Conservation (phyloP, 2,888 invertebrate genomes). For the Thera britannica region DNA sequence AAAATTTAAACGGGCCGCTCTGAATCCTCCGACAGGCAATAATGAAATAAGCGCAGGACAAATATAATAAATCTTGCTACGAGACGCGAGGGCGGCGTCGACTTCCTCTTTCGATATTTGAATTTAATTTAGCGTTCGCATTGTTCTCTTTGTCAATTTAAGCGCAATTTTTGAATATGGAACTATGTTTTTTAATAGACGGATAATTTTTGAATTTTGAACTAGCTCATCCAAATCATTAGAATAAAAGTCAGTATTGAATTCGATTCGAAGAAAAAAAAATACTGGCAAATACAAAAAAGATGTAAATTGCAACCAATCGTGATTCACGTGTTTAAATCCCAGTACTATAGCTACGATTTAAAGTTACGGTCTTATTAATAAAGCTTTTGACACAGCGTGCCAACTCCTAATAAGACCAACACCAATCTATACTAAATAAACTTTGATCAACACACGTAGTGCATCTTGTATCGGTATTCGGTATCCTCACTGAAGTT, state of each 20-base stretch:
- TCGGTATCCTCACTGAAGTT: no score
- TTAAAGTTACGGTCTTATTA: constrained; percentile 74
- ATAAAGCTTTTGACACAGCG: constrained; percentile 41
- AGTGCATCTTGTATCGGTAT: no score
- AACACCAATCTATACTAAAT: no score
- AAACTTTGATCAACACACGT: no score
- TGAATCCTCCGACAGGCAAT: constrained; percentile 72
- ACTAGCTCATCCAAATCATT: background rate
- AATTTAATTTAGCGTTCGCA: constrained; percentile 82
- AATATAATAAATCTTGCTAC: constrained; percentile 82
- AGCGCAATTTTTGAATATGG: constrained; percentile 49
- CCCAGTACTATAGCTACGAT: constrained; percentile 72
- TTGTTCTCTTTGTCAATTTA: constrained; percentile 72
- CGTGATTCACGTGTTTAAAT: constrained; percentile 84
- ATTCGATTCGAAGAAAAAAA: background rate
- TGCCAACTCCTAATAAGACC: background rate
- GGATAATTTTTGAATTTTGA: constrained; percentile 43
- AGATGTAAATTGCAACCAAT: constrained; percentile 60
- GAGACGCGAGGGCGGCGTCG: constrained; percentile 77
- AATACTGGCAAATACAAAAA: constrained; percentile 11
- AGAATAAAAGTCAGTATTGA: no score
- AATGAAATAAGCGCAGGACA: constrained; percentile 84
- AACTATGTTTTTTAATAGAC: constrained; percentile 6
- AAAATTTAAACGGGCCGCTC: constrained; percentile 59
- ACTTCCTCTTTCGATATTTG: constrained; percentile 84